Conservation (phyloP, 2,888 invertebrate species). For the Ophioninae sp. region DNA sequence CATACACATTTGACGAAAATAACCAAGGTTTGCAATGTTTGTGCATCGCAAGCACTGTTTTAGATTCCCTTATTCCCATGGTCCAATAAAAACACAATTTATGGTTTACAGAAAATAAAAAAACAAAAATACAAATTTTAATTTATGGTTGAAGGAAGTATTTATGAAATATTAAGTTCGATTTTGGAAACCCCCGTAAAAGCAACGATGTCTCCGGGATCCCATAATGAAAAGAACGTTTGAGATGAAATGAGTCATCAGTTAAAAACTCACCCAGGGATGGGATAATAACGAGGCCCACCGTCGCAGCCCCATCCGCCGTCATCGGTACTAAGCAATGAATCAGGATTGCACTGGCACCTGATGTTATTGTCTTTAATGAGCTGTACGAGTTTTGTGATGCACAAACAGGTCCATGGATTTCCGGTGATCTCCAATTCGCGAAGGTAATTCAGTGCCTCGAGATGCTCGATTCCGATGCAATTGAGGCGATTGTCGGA, state of each 20-base stretch:
- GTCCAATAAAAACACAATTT: no score
- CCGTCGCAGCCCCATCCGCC: conserved; percentile 54
- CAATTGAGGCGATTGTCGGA: conserved; percentile 72
- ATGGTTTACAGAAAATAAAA: no score
- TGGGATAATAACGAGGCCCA: background rate
- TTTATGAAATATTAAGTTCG: no score
- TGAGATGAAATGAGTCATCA: background rate
- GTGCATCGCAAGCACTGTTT: no score
- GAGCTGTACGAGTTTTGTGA: conserved; percentile 65
- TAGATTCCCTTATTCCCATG: no score
- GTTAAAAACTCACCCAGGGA: conserved; percentile 5
- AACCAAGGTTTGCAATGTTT: no score
- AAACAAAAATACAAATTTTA: no score
- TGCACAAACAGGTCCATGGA: conserved; percentile 74
- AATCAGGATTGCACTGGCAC: conserved; percentile 65
- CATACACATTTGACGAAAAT: no score
- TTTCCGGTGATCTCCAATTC: conserved; percentile 67
- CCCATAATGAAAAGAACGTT: background rate
- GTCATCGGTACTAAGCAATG: conserved; percentile 40
- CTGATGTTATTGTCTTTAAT: conserved; percentile 64
- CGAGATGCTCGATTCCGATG: conserved; percentile 70
- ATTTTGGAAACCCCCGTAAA: no score
- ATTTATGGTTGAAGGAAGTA: no score
- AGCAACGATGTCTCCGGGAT: background rate
- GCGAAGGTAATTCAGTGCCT: conserved; percentile 60